phyloP scores from a whole-genome alignment of 2,113 vertebrate genomes.

The Silurus glanis region DNA sequence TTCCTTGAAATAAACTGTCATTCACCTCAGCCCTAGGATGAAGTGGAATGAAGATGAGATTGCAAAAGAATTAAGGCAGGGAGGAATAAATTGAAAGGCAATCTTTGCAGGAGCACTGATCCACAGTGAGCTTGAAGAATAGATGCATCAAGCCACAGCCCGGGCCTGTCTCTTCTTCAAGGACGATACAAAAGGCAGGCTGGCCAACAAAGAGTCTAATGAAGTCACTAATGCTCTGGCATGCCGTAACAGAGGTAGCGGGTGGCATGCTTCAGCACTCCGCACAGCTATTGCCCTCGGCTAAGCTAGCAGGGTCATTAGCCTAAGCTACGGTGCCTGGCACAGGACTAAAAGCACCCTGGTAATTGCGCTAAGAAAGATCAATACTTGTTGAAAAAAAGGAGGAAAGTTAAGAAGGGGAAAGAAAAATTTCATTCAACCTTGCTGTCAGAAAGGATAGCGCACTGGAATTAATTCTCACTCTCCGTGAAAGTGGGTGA shows the following conservation, averaged over 20 bases:
- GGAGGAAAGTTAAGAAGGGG: constrained; percentile 12
- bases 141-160: constrained; percentile 59
- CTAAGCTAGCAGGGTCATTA: constrained; percentile 60
- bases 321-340: constrained; percentile 60
- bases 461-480: constrained; percentile 60
- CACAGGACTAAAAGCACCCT: constrained; percentile 51
- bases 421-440: constrained; percentile 41
- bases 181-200: constrained; percentile 66
- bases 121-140: constrained; percentile 57
- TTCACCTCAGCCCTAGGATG: neutral
- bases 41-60: constrained; percentile 32
- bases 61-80: constrained; percentile 28
- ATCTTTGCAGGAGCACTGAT: constrained; percentile 46
- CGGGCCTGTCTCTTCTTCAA: constrained; percentile 68
- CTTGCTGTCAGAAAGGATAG: constrained; percentile 48
- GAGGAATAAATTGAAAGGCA: constrained; percentile 54
- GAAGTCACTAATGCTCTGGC: constrained; percentile 74
- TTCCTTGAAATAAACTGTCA: constrained; percentile 11
- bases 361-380: constrained; percentile 57
- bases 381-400: constrained; percentile 61
- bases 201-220: constrained; percentile 73
- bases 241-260: constrained; percentile 69
- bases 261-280: constrained; percentile 69
- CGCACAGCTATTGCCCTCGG: constrained; percentile 50
- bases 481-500: constrained; percentile 48